Evolutionary conservation across 2,797 vertebrate genomes (phyloP).

Genomic region (Bovichtus variegatus): DNA sequence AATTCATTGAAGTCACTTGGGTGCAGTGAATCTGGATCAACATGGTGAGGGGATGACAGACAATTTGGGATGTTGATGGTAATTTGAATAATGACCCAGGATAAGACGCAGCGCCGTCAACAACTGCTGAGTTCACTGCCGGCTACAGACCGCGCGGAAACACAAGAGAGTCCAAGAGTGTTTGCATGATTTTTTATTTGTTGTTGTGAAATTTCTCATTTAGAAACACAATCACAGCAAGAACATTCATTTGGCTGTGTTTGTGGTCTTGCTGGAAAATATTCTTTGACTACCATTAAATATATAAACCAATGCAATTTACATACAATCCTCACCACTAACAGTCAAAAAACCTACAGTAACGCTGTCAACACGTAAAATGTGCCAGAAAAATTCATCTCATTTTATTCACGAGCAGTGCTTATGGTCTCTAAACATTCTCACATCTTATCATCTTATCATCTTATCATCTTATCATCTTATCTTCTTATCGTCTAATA

Average conservation of each 20-base stretch:
- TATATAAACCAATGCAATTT: background rate
- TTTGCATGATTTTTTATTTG: background rate
- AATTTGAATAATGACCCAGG: conserved; percentile 21
- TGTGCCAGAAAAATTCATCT: background rate
- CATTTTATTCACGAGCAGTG: background rate
- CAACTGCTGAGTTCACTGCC: background rate
- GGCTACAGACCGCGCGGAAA: background rate
- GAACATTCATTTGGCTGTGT: background rate
- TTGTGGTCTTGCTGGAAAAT: background rate
- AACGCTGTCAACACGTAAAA: background rate
- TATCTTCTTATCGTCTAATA: conserved; percentile 20
- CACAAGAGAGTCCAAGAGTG: background rate
- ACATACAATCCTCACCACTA: background rate
- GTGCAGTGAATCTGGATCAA: conserved; percentile 16
- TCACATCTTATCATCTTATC: too few relatives aligned
- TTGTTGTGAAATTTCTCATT: background rate
- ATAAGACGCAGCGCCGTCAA: background rate
- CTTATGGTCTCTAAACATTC: background rate
- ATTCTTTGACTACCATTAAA: background rate
- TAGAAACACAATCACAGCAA: background rate
- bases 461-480: too few relatives aligned
- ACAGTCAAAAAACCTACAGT: background rate
- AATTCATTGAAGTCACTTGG: conserved; percentile 18
- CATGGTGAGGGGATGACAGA: conserved; percentile 13
- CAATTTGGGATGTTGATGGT: conserved; percentile 7